A percentile compares a stretch with the other conserved stretches of the same genome.
Evolutionary conservation across 2,888 invertebrate species (phyloP).

Genomic region (Cinara cedri): DNA sequence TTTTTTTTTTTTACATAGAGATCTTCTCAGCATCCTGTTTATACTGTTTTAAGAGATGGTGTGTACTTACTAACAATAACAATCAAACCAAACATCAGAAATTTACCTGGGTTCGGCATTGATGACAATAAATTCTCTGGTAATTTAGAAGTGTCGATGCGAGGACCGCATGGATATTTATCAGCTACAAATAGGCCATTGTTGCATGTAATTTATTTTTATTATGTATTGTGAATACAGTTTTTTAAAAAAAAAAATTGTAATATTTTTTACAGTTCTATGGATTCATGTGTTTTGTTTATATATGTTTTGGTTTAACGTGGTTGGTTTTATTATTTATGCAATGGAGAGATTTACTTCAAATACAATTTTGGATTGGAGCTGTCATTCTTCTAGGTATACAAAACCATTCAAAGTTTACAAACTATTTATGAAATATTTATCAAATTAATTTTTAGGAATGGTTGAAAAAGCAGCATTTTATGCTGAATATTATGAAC

Average conservation of each 20-base stretch:
- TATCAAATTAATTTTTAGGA: slow-evolving; percentile 64
- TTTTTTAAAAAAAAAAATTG: slow-evolving; percentile 5
- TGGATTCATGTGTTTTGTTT: slow-evolving; percentile 86
- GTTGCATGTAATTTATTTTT: slow-evolving; percentile 70
- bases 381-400: slow-evolving; percentile 77
- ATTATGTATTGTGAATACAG: neutral
- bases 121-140: slow-evolving; percentile 65
- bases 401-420: neutral
- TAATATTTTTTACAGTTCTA: slow-evolving; percentile 74
- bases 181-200: slow-evolving; percentile 90
- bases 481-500: slow-evolving; percentile 83
- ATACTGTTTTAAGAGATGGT: slow-evolving; percentile 72
- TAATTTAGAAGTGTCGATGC: slow-evolving; percentile 74
- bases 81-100: slow-evolving; percentile 63
- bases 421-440: neutral
- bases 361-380: slow-evolving; percentile 96
- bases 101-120: slow-evolving; percentile 11
- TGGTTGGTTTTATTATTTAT: slow-evolving; percentile 85
- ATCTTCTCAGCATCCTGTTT: slow-evolving; percentile 64
- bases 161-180: slow-evolving; percentile 79
- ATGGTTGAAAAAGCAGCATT: slow-evolving; percentile 89
- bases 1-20: slow-evolving; percentile 59
- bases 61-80: slow-evolving; percentile 71
- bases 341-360: slow-evolving; percentile 87
- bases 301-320: slow-evolving; percentile 78